These are phyloP conservation scores for Electrona antarctica DNA, from an alignment of 2,113 vertebrate species.

Conservation along the genomic window DNA sequence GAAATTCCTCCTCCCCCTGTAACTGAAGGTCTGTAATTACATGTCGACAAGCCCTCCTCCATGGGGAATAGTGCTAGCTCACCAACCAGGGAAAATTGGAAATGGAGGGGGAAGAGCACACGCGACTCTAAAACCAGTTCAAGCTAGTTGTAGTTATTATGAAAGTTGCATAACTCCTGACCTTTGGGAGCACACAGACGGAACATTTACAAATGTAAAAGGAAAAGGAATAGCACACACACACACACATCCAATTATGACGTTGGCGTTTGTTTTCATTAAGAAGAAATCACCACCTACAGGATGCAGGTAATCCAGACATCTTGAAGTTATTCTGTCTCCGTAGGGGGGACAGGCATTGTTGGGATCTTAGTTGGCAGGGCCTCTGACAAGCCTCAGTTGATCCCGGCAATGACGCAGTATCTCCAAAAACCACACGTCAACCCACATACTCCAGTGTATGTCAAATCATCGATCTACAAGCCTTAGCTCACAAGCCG, in stretches of 20 bases:
- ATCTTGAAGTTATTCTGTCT: conserved; percentile 1
- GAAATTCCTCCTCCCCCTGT: background rate
- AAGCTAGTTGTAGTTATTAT: conserved; percentile 3
- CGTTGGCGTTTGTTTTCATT: background rate
- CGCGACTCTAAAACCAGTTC: conserved; percentile 21
- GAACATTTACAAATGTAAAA: background rate
- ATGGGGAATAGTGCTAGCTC: no score
- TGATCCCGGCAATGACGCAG: background rate
- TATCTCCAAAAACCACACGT: background rate
- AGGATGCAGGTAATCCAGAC: background rate
- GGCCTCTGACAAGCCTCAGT: no score
- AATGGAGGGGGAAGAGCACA: background rate
- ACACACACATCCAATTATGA: background rate
- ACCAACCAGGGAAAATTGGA: no score
- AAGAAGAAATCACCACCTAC: background rate
- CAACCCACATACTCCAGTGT: no score
- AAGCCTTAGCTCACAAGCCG: no score
- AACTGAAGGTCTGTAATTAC: conserved; percentile 5
- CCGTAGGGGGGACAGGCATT: background rate
- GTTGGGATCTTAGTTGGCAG: background rate
- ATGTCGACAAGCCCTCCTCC: conserved; percentile 5
- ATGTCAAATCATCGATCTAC: no score
- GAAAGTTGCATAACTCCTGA: no score
- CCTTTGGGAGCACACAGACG: background rate
- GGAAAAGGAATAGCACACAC: background rate